Evolutionary conservation across 1,140 invertebrate genomes (phyloP).

Genomic region (Papilio polytes): DNA sequence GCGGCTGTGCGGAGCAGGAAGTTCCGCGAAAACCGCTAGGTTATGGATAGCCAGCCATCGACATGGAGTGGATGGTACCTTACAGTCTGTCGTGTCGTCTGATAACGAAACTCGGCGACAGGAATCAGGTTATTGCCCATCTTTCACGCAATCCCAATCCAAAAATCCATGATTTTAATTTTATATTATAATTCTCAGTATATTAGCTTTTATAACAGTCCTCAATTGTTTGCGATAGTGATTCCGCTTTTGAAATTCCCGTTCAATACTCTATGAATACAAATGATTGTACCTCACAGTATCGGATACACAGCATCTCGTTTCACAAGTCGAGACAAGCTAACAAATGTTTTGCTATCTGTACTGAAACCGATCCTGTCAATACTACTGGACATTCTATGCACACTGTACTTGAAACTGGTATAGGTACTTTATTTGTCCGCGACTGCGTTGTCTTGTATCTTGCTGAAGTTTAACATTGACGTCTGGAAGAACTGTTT

Average conservation of each 20-base stretch:
- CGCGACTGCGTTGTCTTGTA: no score
- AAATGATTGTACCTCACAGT: not conserved
- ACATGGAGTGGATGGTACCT: no score
- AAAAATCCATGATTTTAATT: not conserved
- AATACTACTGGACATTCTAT: not conserved
- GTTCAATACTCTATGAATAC: conserved; percentile 1
- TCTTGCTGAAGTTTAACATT: no score
- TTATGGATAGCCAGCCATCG: no score
- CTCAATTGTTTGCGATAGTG: not conserved
- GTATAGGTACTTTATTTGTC: no score
- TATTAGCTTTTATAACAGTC: not conserved
- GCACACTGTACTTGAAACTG: not conserved
- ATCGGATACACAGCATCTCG: not conserved
- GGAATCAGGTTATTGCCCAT: no score
- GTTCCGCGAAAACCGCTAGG: no score
- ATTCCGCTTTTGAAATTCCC: not conserved
- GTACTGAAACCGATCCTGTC: conserved; percentile 9
- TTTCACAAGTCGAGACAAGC: conserved; percentile 8
- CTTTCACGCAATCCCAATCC: not conserved
- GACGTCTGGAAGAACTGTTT: no score
- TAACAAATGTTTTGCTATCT: conserved; percentile 26
- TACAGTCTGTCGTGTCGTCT: no score
- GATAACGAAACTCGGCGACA: no score
- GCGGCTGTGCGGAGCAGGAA: no score
- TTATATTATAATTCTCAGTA: not conserved